A percentile compares a stretch with the other conserved stretches of the same genome.
Evolutionary conservation across 2,888 invertebrate species (phyloP).

Genomic region (Ornithoptera alexandrae): DNA sequence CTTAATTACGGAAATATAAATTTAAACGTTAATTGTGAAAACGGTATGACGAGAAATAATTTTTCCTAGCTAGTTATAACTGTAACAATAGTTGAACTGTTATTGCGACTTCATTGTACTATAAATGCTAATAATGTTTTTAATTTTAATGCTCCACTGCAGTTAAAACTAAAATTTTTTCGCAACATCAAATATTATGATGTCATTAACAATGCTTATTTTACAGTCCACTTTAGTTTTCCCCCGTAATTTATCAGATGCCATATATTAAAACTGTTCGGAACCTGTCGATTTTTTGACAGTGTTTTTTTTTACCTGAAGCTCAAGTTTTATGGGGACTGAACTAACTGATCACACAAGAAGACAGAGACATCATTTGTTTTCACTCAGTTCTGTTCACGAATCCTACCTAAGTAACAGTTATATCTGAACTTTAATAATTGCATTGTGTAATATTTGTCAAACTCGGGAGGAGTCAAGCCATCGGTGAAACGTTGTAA

Average conservation of each 20-base stretch:
- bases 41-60: neutral
- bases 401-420: neutral
- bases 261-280: too few relatives aligned
- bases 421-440: neutral
- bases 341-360: neutral
- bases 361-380: neutral
- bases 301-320: too few relatives aligned
- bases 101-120: too few relatives aligned
- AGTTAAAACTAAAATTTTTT: too few relatives aligned
- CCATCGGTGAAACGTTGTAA: neutral
- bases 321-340: too few relatives aligned
- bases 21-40: neutral
- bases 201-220: too few relatives aligned
- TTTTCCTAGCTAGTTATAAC: neutral
- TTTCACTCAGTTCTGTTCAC: neutral
- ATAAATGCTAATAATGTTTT: too few relatives aligned
- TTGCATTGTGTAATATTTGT: neutral
- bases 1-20: neutral
- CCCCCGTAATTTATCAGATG: too few relatives aligned
- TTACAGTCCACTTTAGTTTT: too few relatives aligned
- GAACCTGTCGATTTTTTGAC: too few relatives aligned
- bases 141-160: too few relatives aligned
- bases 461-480: neutral
- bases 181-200: too few relatives aligned
- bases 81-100: neutral